Base-by-base conservation (phyloP, 2,888 invertebrate species). In the Proisotoma minuta region DNA sequence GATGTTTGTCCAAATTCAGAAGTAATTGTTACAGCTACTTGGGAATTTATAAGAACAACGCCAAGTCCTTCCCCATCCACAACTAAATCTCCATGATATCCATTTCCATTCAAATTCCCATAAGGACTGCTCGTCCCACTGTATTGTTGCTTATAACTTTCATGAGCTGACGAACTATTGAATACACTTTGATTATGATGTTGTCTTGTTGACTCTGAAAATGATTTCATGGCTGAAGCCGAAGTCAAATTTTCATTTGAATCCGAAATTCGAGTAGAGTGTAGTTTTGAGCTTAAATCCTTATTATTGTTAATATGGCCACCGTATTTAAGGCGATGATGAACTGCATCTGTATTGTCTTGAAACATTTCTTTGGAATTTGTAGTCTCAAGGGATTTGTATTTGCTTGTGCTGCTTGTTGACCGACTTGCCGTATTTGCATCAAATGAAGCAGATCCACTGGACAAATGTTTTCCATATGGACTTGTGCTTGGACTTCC, bases 11-110 rank as follows among this genome's bases (percentile, higher is more conserved):
- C 73, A 47, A 69, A 73, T 74, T 82, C 82, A 56, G 76, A 78
- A 29, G 77, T 76, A 39, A 87, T 78, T 60, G 81, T 81, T 74
- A 87, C 83, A 23, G 79, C 78, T 1, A 84, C 82, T 3, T 82
- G 79, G 60, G 80, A 80, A 74, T 84, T 82, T 34, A 86, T 81
- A 4, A 84, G 82, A 28, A 84, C 80, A 56, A 82, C 79, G 59
- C 82, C 81, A 20, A 87, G 77, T 1, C 85, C 85, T 65, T 82
- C 83, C 5, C 87, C 87, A 66, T 80, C 81, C 5, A 84, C 83
- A 49, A 79, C 78, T 27, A 82, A 79, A 53, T 78, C 77, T 54
- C 76, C 77, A 2, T 81, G 78, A 75, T 81, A 81, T n/a, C 66
- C 67, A 22, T 64, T 66, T 10, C 57, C 62, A n/a, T 26, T 26